These are phyloP conservation scores for Tricholauxania praeusta DNA, from an alignment of 2,888 invertebrate genomes.

Conservation along the genomic window DNA sequence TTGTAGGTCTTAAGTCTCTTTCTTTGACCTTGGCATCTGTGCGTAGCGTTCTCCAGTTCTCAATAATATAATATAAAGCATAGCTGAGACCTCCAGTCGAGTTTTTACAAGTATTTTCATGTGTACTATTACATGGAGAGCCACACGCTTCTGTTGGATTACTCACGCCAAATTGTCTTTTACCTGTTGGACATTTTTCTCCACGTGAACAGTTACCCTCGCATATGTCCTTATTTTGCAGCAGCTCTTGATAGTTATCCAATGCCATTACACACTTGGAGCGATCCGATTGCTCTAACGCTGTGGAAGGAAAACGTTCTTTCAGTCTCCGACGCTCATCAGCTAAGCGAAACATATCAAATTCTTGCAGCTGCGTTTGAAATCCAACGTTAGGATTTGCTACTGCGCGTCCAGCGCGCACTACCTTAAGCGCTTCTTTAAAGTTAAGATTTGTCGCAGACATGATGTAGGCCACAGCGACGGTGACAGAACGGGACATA, in stretches of 20 bases:
- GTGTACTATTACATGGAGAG: background rate
- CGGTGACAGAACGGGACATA: constrained; percentile 96
- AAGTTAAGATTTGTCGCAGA: constrained; percentile 89
- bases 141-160: background rate
- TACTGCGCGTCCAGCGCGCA: constrained; percentile 89
- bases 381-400: constrained; percentile 98
- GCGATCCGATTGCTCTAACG: constrained; percentile 78
- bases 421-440: constrained; percentile 94
- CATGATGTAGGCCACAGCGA: constrained; percentile 97
- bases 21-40: background rate
- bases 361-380: constrained; percentile 93
- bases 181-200: constrained; percentile 87
- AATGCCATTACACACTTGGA: constrained; percentile 83
- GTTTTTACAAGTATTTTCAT: background rate
- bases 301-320: constrained; percentile 86
- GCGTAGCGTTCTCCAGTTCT: constrained; percentile 51
- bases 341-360: constrained; percentile 81
- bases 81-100: constrained; percentile 18
- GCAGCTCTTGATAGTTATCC: constrained; percentile 85
- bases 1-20: background rate
- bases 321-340: constrained; percentile 89
- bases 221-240: constrained; percentile 84
- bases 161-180: constrained; percentile 33
- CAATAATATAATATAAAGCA: constrained; percentile 50
- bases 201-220: constrained; percentile 89